phyloP scores from a whole-genome alignment of 1,140 invertebrate species.

The Apis cerana region DNA sequence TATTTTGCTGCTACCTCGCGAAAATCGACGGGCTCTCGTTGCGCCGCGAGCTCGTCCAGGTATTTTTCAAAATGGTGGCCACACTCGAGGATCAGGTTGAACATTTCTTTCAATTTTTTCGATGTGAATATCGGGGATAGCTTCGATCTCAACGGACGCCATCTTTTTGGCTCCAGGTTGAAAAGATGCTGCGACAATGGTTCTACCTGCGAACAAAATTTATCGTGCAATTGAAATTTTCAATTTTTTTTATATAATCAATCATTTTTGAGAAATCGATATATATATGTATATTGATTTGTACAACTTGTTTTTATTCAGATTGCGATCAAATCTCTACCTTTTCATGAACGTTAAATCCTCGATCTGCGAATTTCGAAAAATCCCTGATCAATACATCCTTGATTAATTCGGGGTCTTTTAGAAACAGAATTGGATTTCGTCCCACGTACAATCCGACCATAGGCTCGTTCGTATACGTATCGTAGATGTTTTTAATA shows the following conservation, averaged over 20 bases:
- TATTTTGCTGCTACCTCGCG: slow-evolving; percentile 79
- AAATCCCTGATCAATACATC: slow-evolving; percentile 81
- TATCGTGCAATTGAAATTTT: not conserved
- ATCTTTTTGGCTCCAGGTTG: slow-evolving; percentile 71
- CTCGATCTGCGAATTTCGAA: slow-evolving; percentile 76
- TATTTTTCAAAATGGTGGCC: slow-evolving; percentile 73
- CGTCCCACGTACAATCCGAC: slow-evolving; percentile 76
- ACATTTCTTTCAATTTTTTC: slow-evolving; percentile 70
- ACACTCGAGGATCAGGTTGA: slow-evolving; percentile 64
- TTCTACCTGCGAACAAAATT: slow-evolving; percentile 39
- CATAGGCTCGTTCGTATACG: slow-evolving; percentile 69
- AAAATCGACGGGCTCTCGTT: slow-evolving; percentile 74
- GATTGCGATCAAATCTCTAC: not conserved
- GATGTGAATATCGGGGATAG: not conserved
- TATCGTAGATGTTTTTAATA: slow-evolving; percentile 51
- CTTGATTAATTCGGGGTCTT: slow-evolving; percentile 79
- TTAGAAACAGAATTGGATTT: slow-evolving; percentile 72
- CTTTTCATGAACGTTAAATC: slow-evolving; percentile 34
- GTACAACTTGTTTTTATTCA: no score
- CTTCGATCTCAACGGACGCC: slow-evolving; percentile 80
- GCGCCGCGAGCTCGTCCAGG: slow-evolving; percentile 64
- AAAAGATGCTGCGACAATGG: slow-evolving; percentile 72
- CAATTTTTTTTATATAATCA: not conserved
- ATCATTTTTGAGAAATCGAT: no score
- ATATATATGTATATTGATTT: no score